Conservation (phyloP, 2,797 vertebrate genomes). For the Takifugu rubripes region DNA sequence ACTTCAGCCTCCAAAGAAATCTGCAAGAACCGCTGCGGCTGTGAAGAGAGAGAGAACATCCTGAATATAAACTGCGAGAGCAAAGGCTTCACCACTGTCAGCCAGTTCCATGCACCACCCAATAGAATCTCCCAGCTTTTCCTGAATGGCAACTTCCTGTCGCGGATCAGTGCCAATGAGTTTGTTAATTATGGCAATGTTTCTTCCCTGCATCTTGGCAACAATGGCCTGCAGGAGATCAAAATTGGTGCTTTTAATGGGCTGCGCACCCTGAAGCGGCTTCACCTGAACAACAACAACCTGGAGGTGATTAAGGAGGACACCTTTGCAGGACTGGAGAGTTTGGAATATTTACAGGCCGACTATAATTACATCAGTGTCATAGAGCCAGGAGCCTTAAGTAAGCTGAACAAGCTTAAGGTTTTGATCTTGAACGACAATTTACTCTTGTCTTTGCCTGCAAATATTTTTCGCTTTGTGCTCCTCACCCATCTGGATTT, state of each 20-base stretch:
- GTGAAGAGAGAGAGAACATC: slow-evolving; percentile 93
- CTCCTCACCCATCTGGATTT: slow-evolving; percentile 97
- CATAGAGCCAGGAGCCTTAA: slow-evolving; percentile 92
- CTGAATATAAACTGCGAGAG: slow-evolving; percentile 97
- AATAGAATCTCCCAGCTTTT: slow-evolving; percentile 96
- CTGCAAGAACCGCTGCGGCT: slow-evolving; percentile 92
- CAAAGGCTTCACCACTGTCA: slow-evolving; percentile 93
- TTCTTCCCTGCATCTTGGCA: slow-evolving; percentile 92
- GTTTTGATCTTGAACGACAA: slow-evolving; percentile 98
- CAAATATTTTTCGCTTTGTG: slow-evolving; percentile 97
- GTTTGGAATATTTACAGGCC: slow-evolving; percentile 94
- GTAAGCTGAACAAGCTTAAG: slow-evolving; percentile 95
- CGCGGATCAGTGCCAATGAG: slow-evolving; percentile 87
- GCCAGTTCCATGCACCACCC: slow-evolving; percentile 86
- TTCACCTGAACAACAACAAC: slow-evolving; percentile 98
- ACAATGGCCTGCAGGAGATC: slow-evolving; percentile 97
- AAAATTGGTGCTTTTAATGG: slow-evolving; percentile 87
- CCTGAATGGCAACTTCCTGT: slow-evolving; percentile 93
- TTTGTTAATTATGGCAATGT: slow-evolving; percentile 95
- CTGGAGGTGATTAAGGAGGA: slow-evolving; percentile 93
- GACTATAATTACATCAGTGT: slow-evolving; percentile 97
- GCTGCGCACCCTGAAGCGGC: slow-evolving; percentile 88
- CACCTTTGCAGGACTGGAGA: slow-evolving; percentile 91
- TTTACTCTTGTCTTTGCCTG: slow-evolving; percentile 89
- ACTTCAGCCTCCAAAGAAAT: slow-evolving; percentile 90